These are phyloP conservation scores for Clunio marinus DNA, from an alignment of 2,888 invertebrate species.

Conservation along the genomic window DNA sequence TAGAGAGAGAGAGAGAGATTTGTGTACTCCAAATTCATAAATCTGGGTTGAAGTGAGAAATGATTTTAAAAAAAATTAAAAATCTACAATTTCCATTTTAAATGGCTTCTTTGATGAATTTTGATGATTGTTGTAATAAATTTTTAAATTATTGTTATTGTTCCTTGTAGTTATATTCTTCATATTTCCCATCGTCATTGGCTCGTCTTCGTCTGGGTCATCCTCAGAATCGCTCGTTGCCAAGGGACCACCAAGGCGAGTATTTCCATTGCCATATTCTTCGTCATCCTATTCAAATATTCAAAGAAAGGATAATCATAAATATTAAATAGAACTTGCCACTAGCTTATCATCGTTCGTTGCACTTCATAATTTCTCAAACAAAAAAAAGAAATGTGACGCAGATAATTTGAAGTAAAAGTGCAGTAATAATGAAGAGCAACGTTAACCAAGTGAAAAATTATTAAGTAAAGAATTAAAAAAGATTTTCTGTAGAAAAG, in stretches of 20 bases:
- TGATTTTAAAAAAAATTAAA: slow-evolving; percentile 46
- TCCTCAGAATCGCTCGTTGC: slow-evolving; percentile 50
- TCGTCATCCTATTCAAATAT: slow-evolving; percentile 51
- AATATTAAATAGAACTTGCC: no score
- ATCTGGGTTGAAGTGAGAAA: background rate
- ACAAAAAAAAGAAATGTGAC: no score
- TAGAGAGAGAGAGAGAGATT: background rate
- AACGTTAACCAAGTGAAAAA: no score
- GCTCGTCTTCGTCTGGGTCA: slow-evolving; percentile 53
- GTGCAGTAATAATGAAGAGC: no score
- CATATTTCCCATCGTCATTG: slow-evolving; percentile 49
- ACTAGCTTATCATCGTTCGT: no score
- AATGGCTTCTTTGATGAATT: slow-evolving; percentile 53
- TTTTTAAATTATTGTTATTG: slow-evolving; percentile 47
- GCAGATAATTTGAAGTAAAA: no score
- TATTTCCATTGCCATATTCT: slow-evolving; percentile 49
- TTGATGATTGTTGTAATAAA: slow-evolving; percentile 44
- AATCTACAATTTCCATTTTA: slow-evolving; percentile 58
- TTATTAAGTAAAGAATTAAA: no score
- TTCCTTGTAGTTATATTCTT: slow-evolving; percentile 42
- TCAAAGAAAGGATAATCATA: no score
- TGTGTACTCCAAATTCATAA: background rate
- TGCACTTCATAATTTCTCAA: no score
- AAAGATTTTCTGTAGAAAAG: no score
- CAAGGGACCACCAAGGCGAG: slow-evolving; percentile 49